Percentiles rank a stretch among this genome's conserved stretches.
Conservation (phyloP, 2,797 vertebrate species). For the Remorina albescens region DNA sequence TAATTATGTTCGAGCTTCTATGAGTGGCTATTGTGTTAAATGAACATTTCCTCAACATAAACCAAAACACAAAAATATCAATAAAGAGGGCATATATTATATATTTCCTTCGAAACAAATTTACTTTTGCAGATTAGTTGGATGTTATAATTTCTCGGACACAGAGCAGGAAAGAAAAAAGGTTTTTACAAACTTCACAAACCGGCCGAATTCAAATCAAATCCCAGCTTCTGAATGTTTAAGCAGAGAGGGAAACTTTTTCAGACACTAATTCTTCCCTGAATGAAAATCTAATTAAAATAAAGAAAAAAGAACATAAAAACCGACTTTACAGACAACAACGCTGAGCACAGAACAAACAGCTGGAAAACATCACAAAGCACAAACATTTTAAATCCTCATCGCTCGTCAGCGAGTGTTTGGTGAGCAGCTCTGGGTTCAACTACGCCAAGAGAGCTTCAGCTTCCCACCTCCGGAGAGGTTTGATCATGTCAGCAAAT, state of each 20-base stretch:
- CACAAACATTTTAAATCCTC: too few species aligned
- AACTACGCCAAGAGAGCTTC: constrained; percentile 6
- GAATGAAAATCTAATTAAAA: not conserved
- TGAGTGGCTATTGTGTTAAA: not conserved
- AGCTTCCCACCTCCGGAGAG: constrained; percentile 25
- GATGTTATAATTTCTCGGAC: not conserved
- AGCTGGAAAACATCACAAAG: not conserved
- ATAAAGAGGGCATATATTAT: too few species aligned
- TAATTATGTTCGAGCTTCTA: not conserved
- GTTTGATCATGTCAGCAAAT: constrained; percentile 47
- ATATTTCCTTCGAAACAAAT: not conserved
- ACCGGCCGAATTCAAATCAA: not conserved
- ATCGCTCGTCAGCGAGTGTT: constrained; percentile 13
- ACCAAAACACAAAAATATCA: too few species aligned
- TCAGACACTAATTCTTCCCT: not conserved
- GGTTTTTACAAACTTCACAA: not conserved
- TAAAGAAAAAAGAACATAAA: not conserved
- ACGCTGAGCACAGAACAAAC: not conserved
- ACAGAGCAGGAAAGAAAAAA: not conserved
- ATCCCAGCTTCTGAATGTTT: not conserved
- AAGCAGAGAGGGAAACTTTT: not conserved
- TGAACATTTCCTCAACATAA: too few species aligned
- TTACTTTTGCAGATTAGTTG: not conserved
- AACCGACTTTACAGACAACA: not conserved
- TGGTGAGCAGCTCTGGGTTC: constrained; percentile 28